phyloP scores from a whole-genome alignment of 2,113 vertebrate genomes.

The Perca flavescens region DNA sequence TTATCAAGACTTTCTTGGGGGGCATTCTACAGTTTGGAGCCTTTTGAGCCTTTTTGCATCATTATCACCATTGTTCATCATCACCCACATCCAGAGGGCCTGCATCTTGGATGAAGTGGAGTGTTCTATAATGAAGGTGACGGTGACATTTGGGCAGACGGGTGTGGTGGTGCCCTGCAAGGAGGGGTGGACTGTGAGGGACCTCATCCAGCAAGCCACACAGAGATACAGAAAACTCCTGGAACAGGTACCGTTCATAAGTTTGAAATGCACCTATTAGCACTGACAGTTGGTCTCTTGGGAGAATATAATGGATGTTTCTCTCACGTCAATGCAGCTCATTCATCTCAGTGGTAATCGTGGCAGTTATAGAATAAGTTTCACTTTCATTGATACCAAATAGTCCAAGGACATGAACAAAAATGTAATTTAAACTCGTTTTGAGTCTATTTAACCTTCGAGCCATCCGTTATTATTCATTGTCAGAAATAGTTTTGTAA shows the following conservation, averaged over 20 bases:
- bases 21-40: not conserved
- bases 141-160: constrained; percentile 92
- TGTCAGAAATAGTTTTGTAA: constrained; percentile 54
- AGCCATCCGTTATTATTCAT: constrained; percentile 55
- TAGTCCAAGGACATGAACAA: constrained; percentile 24
- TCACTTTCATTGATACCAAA: constrained; percentile 4
- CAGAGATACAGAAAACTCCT: constrained; percentile 93
- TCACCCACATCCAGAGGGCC: constrained; percentile 6
- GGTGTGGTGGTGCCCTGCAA: constrained; percentile 95
- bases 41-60: constrained; percentile 2
- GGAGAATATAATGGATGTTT: not conserved
- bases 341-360: not conserved
- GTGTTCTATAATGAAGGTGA: constrained; percentile 90
- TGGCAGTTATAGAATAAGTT: not conserved
- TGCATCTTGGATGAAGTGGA: constrained; percentile 62
- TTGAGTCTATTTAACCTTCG: constrained; percentile 34
- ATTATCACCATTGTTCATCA: not conserved
- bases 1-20: not conserved
- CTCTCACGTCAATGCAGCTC: not conserved
- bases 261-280: not conserved
- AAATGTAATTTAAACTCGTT: constrained; percentile 37
- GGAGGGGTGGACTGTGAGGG: constrained; percentile 92
- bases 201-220: constrained; percentile 93
- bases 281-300: not conserved
- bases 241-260: constrained; percentile 85